phyloP scores from a whole-genome alignment of 2,888 invertebrate genomes.

The Nomada lathburiana region DNA sequence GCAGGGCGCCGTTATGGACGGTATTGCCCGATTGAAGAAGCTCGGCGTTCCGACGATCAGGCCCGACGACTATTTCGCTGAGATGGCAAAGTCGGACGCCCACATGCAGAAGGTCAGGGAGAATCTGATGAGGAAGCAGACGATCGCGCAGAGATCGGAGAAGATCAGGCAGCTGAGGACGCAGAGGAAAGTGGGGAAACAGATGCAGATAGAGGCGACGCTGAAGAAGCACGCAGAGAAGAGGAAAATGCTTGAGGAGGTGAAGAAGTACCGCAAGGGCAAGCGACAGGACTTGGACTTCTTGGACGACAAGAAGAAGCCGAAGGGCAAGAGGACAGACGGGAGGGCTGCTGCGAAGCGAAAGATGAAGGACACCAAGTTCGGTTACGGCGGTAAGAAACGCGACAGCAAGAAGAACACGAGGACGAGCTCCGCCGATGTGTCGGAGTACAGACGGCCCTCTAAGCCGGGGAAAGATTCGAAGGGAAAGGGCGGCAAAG shows the following conservation, averaged over 20 bases:
- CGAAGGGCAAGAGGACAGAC: conserved; percentile 46
- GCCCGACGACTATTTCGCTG: conserved; percentile 99
- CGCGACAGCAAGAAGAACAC: conserved; percentile 95
- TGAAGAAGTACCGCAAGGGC: conserved; percentile 97
- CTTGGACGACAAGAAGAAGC: conserved; percentile 88
- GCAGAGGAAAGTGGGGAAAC: conserved; percentile 96
- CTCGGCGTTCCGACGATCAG: conserved; percentile 91
- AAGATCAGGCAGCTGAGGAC: conserved; percentile 95
- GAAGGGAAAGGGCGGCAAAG: conserved; percentile 61
- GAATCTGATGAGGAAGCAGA: conserved; percentile 93
- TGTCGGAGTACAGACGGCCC: conserved; percentile 86
- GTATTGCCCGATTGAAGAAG: conserved; percentile 91
- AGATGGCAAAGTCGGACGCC: conserved; percentile 98
- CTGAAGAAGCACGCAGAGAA: conserved; percentile 95
- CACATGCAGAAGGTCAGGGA: conserved; percentile 98
- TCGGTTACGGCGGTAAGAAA: conserved; percentile 98
- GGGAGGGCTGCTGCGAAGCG: conserved; percentile 85
- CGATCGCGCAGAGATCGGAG: conserved; percentile 94
- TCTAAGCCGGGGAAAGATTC: conserved; percentile 74
- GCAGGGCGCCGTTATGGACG: conserved; percentile 93
- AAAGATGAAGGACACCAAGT: conserved; percentile 92
- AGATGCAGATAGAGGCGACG: conserved; percentile 93
- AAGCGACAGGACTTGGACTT: conserved; percentile 92
- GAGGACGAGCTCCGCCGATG: conserved; percentile 90
- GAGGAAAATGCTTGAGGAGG: conserved; percentile 94